Evolutionary conservation across 2,888 invertebrate genomes (phyloP), one percentile per base, ranked within the genome.

Genomic region (Drosophila borealis): DNA sequence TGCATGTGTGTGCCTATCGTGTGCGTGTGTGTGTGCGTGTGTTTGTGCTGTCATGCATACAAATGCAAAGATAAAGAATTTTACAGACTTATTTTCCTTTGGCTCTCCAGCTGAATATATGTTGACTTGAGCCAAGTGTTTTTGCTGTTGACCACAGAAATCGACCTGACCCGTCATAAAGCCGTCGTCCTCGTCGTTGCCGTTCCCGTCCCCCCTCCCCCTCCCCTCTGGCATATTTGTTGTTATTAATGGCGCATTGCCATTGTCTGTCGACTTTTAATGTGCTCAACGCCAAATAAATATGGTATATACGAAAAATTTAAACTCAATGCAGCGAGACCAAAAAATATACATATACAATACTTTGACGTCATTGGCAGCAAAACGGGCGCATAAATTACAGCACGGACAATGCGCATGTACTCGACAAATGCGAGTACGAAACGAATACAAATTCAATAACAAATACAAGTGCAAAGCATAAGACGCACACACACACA

Each of bases 141-240:
- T 66, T 41, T 65, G 17, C 59, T 59, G 59, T 69, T 71, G 72
- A 70, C 79, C 78, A 69, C 70, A 64, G 50, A 68, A 66, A 54
- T 74, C 64, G 78, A 81, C 82, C 82, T 84, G 85, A 77, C 84
- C 82, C 77, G 44, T 80, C 80, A 80, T 79, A 84, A 83, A 80
- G 75, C 46, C 13, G 45, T 10, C 36, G 70, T 44, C 56, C 64
- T 65, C 29, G 8, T 70, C 48, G 29, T 53, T 25, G 37, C 46
- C 45, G 53, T n/a, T 21, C 19, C 21, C 17, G 17, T 17, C 17
- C 17, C 17, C 17, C 17, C 2, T 17, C 17, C 17, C 17, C 17
- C 17, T n/a, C 17, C 2, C 44, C 17, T 3, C 44, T 53, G 48
- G 57, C 72, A 69, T 65, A 69, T 69, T 61, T 61, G 21, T 60